phyloP scores from a whole-genome alignment of 2,888 invertebrate genomes.

The Cephus rjabovi region DNA sequence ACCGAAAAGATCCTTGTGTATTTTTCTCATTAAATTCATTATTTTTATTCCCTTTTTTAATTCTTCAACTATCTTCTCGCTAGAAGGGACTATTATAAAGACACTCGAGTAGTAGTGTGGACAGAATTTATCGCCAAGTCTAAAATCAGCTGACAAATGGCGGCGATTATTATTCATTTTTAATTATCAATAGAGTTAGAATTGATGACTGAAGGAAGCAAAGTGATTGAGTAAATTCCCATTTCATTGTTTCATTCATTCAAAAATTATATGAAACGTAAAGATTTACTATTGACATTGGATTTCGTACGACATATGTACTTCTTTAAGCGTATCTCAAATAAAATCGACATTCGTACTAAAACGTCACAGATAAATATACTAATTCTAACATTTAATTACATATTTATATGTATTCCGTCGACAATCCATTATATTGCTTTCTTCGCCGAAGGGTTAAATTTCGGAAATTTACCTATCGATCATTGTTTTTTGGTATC shows the following conservation, averaged over 20 bases:
- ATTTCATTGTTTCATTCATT: neutral
- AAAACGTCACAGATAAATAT: neutral
- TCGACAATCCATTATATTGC: neutral
- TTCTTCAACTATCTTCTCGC: neutral
- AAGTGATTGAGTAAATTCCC: neutral
- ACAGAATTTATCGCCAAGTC: neutral
- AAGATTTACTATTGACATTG: neutral
- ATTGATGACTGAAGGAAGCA: neutral
- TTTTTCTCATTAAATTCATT: neutral
- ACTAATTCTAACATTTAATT: neutral
- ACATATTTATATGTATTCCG: neutral
- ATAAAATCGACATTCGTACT: neutral
- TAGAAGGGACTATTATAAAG: neutral
- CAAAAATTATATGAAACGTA: neutral
- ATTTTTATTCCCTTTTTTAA: neutral
- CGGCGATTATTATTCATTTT: neutral
- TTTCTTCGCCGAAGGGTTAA: neutral
- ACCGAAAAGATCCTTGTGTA: neutral
- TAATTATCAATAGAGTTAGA: neutral
- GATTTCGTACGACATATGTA: neutral
- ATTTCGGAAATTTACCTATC: neutral
- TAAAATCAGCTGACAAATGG: neutral
- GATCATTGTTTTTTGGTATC: neutral
- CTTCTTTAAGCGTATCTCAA: neutral
- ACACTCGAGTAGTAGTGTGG: neutral